A percentile compares a stretch with the other conserved stretches of the same genome.
phyloP scores from a whole-genome alignment of 2,797 vertebrate species.

The Astyanax mexicanus region DNA sequence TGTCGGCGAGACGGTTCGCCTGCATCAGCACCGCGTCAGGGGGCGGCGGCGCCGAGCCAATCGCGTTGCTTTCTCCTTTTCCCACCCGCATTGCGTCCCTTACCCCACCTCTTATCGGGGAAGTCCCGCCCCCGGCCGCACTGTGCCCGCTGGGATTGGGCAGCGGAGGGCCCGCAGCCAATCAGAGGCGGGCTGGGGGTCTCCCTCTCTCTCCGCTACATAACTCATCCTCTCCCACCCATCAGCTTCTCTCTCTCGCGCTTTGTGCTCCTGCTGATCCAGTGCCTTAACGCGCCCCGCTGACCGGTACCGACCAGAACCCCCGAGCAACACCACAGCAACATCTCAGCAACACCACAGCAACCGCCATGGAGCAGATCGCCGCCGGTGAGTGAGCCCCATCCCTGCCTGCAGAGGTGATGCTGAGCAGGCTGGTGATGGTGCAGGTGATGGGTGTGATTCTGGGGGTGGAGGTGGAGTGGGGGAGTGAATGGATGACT shows the following conservation, averaged over 20 bases:
- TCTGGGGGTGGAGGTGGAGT: not conserved
- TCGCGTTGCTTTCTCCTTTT: not conserved
- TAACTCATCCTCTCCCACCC: constrained; percentile 62
- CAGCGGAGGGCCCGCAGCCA: not conserved
- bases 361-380: constrained; percentile 78
- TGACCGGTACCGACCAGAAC: too few species aligned
- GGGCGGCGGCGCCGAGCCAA: too few species aligned
- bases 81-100: not conserved
- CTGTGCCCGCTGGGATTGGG: not conserved
- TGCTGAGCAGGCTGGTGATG: too few species aligned
- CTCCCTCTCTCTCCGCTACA: not conserved
- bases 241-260: constrained; percentile 63
- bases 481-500: not conserved
- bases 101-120: not conserved
- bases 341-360: not conserved
- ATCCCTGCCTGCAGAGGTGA: not conserved
- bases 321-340: too few species aligned
- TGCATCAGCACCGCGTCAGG: not conserved
- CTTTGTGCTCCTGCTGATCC: constrained; percentile 80
- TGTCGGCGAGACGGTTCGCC: constrained; percentile 16
- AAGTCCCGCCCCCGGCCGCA: not conserved
- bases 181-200: not conserved
- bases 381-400: constrained; percentile 74
- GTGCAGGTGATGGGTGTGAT: not conserved
- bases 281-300: constrained; percentile 83